These are phyloP conservation scores for Gryon sp. DNA, from an alignment of 1,140 invertebrate species.

Conservation along the genomic window DNA sequence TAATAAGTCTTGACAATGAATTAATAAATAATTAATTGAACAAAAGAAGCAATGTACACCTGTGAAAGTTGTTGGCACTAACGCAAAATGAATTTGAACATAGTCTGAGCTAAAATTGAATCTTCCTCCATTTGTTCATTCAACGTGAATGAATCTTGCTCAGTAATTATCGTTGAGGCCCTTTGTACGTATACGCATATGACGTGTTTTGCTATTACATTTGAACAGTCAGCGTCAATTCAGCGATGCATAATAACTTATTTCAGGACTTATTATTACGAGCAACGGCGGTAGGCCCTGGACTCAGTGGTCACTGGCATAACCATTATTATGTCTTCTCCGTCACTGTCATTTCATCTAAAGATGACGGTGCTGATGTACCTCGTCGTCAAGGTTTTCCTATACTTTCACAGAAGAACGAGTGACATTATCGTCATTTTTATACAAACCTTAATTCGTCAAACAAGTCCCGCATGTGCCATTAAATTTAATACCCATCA, in stretches of 20 bases:
- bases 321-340: constrained; percentile 71
- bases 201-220: constrained; percentile 52
- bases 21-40: background rate
- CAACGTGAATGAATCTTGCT: constrained; percentile 33
- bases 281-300: constrained; percentile 67
- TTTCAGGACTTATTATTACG: constrained; percentile 74
- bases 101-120: constrained; percentile 56
- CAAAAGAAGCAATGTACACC: constrained; percentile 8
- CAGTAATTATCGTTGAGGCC: constrained; percentile 58
- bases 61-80: constrained; percentile 1
- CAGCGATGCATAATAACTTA: constrained; percentile 73
- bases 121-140: constrained; percentile 51
- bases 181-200: constrained; percentile 45
- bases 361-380: constrained; percentile 60
- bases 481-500: constrained; percentile 22
- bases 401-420: constrained; percentile 11
- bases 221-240: constrained; percentile 64
- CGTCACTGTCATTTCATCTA: constrained; percentile 62
- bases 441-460: constrained; percentile 27
- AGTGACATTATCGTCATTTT: constrained; percentile 47
- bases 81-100: constrained; percentile 19
- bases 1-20: background rate
- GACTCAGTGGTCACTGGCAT: constrained; percentile 46
- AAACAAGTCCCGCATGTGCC: background rate
- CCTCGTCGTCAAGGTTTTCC: constrained; percentile 43